A percentile compares a stretch with the other conserved stretches of the same genome.
Conservation (phyloP, 1,140 invertebrate species). For the Calliopsis andreniformis region DNA sequence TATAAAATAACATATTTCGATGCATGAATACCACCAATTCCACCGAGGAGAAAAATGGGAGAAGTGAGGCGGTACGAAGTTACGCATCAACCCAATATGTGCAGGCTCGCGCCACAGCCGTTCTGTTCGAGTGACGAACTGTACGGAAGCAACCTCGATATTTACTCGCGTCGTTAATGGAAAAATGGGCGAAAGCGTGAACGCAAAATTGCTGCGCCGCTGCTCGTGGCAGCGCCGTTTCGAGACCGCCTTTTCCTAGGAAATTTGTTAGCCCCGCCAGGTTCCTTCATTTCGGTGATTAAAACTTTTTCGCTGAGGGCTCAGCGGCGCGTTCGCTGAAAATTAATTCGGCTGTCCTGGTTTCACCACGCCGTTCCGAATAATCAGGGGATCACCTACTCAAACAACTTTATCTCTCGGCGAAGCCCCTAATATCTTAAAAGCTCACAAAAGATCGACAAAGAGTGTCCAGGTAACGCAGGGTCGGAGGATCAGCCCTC, state of each 20-base stretch:
- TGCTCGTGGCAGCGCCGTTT: neutral
- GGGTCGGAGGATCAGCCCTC: neutral
- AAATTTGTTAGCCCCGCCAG: neutral
- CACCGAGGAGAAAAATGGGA: too few relatives aligned
- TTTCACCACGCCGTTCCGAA: too few relatives aligned
- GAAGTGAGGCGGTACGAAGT: too few relatives aligned
- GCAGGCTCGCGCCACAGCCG: slow-evolving; percentile 29
- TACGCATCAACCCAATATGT: too few relatives aligned
- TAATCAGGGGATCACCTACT: neutral
- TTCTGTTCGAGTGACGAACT: slow-evolving; percentile 45
- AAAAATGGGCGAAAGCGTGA: slow-evolving; percentile 64
- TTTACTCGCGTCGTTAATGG: slow-evolving; percentile 59
- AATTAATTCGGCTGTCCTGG: too few relatives aligned
- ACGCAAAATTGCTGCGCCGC: slow-evolving; percentile 40
- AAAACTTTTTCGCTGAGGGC: neutral
- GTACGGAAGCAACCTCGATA: slow-evolving; percentile 55
- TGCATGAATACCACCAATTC: too few relatives aligned
- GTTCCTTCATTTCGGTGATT: neutral
- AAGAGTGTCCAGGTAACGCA: neutral
- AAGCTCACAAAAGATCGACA: neutral
- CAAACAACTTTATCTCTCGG: neutral
- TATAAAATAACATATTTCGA: too few relatives aligned
- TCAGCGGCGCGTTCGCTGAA: too few relatives aligned
- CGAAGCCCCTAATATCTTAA: neutral
- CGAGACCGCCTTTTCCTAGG: neutral